A percentile compares a stretch with the other conserved stretches of the same genome.
Conservation (phyloP, 2,888 invertebrate genomes). For the Ophion ellenae region DNA sequence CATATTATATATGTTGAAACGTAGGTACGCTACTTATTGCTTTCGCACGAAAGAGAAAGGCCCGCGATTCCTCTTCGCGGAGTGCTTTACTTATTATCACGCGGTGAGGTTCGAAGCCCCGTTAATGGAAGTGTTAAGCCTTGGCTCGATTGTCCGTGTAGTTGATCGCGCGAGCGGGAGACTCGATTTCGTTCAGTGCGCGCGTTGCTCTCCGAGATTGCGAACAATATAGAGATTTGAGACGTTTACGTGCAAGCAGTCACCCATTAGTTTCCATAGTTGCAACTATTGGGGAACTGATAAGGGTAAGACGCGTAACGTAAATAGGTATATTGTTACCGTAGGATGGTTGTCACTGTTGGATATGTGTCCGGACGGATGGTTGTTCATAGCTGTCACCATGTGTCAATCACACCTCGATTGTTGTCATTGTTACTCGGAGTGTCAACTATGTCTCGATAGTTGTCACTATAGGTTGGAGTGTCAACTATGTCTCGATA, state of each 20-base stretch:
- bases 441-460: too few relatives aligned
- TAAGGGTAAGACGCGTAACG: too few relatives aligned
- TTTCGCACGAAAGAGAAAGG: constrained; percentile 71
- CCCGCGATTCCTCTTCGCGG: constrained; percentile 13
- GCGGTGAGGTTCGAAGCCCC: constrained; percentile 4
- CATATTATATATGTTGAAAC: not conserved
- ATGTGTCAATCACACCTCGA: too few relatives aligned
- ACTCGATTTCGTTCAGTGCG: constrained; percentile 16
- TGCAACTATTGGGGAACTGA: not conserved
- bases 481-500: too few relatives aligned
- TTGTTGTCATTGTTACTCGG: too few relatives aligned
- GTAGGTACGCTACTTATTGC: constrained; percentile 5
- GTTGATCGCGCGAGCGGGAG: not conserved
- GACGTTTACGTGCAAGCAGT: not conserved
- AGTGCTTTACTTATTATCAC: constrained; percentile 21
- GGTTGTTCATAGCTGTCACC: too few relatives aligned
- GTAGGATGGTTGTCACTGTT: too few relatives aligned
- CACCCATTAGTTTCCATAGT: not conserved
- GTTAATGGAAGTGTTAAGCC: not conserved
- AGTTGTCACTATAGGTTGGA: too few relatives aligned
- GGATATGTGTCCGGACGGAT: too few relatives aligned
- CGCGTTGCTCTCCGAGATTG: not conserved
- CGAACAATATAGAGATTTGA: not conserved
- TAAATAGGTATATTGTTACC: too few relatives aligned
- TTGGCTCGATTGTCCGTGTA: not conserved